Conservation (phyloP, 37 sponge, comb jelly and placozoan genomes). For the Ephydatia muelleri region DNA sequence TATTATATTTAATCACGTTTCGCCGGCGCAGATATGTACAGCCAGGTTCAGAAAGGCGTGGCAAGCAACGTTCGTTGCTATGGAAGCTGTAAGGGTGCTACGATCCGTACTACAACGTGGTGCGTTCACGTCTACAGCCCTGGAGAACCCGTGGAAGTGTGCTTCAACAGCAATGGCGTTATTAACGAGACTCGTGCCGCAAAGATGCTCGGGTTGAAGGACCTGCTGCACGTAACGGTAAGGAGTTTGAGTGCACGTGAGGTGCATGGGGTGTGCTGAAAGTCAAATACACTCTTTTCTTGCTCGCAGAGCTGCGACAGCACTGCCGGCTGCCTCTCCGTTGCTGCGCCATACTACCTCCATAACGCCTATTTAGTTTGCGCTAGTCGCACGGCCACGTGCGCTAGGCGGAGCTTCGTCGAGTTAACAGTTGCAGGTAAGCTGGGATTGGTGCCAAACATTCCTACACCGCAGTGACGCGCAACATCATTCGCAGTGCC, state of each 20-base stretch:
- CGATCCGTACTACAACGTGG: background rate
- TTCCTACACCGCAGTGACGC: background rate
- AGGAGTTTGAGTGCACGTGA: background rate
- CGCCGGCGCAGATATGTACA: background rate
- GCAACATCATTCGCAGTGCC: background rate
- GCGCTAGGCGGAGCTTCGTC: background rate
- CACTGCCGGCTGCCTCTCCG: background rate
- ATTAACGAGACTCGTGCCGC: background rate
- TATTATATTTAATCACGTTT: too few species aligned
- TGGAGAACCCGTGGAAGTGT: background rate
- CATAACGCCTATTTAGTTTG: background rate
- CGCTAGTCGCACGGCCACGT: background rate
- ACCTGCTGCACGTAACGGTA: background rate
- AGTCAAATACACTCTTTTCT: background rate
- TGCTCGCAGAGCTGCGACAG: background rate
- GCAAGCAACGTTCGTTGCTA: background rate
- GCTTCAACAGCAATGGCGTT: background rate
- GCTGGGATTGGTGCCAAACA: background rate
- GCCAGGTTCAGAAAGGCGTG: background rate
- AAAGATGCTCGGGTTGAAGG: background rate
- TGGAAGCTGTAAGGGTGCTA: background rate
- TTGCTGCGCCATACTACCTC: background rate
- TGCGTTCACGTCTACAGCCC: background rate
- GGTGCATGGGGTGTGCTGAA: too few species aligned
- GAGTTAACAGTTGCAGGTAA: background rate